phyloP scores from a whole-genome alignment of 2,113 vertebrate species.

The Jaculus jaculus region DNA sequence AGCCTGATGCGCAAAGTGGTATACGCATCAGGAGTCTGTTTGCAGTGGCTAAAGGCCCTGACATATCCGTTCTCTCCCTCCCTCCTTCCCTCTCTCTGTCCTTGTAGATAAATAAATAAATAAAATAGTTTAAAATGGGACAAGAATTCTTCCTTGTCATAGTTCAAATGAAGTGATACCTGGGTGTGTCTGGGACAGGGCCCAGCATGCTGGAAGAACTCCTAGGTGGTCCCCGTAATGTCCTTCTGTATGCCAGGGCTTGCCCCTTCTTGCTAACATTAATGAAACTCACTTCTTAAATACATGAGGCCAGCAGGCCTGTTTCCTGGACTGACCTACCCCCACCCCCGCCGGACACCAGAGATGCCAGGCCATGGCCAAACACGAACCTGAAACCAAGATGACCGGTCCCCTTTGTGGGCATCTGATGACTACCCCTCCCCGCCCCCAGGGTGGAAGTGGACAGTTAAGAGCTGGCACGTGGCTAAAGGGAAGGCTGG shows the following conservation, averaged over 20 bases:
- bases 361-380: background rate
- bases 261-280: conserved; percentile 15
- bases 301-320: background rate
- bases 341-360: no score
- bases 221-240: background rate
- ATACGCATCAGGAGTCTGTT: no score
- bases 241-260: background rate
- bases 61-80: no score
- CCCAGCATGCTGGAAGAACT: background rate
- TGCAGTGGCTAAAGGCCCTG: no score
- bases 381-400: background rate
- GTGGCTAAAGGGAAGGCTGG: background rate
- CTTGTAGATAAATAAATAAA: no score
- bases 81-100: no score
- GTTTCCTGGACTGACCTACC: background rate
- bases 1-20: no score
- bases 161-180: background rate
- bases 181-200: no score
- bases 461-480: background rate
- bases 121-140: background rate
- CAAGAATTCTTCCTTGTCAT: background rate
- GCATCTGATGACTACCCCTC: fast-evolving
- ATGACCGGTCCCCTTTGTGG: fast-evolving
- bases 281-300: background rate
- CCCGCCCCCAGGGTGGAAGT: fast-evolving